Evolutionary conservation across 1,140 invertebrate genomes (phyloP).

Genomic region (Octopus bimaculoides): DNA sequence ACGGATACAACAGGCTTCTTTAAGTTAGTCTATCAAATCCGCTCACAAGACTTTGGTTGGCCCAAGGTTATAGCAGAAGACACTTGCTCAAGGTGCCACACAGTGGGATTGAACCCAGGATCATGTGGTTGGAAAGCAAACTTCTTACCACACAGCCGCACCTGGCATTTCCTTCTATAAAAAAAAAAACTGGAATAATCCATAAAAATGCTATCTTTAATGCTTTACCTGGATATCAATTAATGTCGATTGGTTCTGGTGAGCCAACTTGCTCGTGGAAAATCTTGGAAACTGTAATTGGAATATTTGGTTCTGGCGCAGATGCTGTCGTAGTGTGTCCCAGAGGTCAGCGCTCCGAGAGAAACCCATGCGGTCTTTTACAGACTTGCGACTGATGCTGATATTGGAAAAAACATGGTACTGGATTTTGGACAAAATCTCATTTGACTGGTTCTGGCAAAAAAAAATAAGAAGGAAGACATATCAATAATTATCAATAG

Average conservation of each 20-base stretch:
- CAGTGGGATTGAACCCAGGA: too few relatives aligned
- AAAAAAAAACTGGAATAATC: too few relatives aligned
- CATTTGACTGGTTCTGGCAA: conserved; percentile 27
- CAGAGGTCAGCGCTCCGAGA: conserved; percentile 41
- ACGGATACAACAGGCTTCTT: too few relatives aligned
- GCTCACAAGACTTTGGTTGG: too few relatives aligned
- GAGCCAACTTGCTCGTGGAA: neutral
- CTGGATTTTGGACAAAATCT: conserved; percentile 37
- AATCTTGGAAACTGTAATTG: neutral
- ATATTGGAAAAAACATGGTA: conserved; percentile 40
- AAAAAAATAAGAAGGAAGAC: conserved; percentile 9
- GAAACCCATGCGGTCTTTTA: conserved; percentile 36
- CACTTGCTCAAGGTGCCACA: too few relatives aligned
- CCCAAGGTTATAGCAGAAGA: too few relatives aligned
- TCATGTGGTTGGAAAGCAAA: too few relatives aligned
- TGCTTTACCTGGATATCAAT: neutral
- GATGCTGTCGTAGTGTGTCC: conserved; percentile 38
- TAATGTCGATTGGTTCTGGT: neutral
- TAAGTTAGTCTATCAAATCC: too few relatives aligned
- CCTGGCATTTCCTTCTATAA: too few relatives aligned
- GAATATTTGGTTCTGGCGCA: conserved; percentile 35
- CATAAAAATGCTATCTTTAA: neutral
- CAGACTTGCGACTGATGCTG: conserved; percentile 37
- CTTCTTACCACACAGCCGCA: too few relatives aligned
- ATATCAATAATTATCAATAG: neutral